These are phyloP conservation scores for Reticulitermes lucifugus DNA, from an alignment of 2,888 invertebrate species.

Conservation along the genomic window DNA sequence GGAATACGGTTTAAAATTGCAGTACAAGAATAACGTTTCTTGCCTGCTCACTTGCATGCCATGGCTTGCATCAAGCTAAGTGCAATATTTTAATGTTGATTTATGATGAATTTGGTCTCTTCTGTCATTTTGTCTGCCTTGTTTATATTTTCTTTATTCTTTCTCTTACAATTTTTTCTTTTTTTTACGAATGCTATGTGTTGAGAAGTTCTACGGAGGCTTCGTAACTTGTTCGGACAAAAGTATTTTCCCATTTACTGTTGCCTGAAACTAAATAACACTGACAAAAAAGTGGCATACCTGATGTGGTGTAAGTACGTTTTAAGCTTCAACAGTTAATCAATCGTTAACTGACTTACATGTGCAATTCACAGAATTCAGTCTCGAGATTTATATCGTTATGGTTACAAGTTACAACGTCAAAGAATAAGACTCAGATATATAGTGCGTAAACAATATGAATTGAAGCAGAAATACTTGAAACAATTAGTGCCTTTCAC, in stretches of 20 bases:
- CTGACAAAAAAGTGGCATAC: background rate
- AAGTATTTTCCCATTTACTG: background rate
- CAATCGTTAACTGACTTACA: background rate
- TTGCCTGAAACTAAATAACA: background rate
- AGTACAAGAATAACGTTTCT: background rate
- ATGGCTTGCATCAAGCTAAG: background rate
- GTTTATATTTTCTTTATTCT: too few species aligned
- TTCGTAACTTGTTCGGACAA: background rate
- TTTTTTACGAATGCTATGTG: too few species aligned
- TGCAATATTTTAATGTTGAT: conserved; percentile 12
- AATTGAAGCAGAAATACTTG: background rate
- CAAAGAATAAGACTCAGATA: background rate
- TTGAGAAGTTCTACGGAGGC: background rate
- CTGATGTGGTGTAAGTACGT: background rate
- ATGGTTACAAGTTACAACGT: background rate
- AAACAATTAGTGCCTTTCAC: too few species aligned
- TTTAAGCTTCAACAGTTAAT: background rate
- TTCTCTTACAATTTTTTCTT: too few species aligned
- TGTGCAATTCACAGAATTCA: background rate
- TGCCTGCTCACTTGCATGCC: too few species aligned
- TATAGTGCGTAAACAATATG: background rate
- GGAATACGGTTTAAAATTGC: background rate
- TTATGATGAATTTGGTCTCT: background rate
- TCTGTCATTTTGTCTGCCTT: too few species aligned
- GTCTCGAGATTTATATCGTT: background rate